A percentile compares a stretch with the other conserved stretches of the same genome.
phyloP scores from a whole-genome alignment of 2,888 invertebrate species.

The Gandaritis pyraliata region DNA sequence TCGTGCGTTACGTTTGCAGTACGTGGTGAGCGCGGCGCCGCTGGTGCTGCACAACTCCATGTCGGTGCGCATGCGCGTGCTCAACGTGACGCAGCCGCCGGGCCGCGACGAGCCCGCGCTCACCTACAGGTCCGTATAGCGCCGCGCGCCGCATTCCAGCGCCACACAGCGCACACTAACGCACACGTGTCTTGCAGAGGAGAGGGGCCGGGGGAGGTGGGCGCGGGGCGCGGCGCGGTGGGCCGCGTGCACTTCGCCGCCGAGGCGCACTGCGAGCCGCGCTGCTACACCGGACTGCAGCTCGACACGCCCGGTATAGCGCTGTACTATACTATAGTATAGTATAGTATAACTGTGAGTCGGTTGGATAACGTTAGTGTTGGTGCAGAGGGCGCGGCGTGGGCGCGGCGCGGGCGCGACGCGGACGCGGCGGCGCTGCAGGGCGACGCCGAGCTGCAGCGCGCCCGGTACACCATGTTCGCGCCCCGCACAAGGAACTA shows the following conservation, averaged over 20 bases:
- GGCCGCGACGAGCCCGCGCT: slow-evolving; percentile 76
- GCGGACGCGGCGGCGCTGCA: slow-evolving; percentile 28
- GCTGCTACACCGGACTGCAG: slow-evolving; percentile 91
- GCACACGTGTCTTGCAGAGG: neutral
- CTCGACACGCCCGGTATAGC: slow-evolving; percentile 85
- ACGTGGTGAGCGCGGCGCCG: slow-evolving; percentile 83
- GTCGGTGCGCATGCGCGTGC: slow-evolving; percentile 90
- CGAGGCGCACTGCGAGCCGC: slow-evolving; percentile 87
- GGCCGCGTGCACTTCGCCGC: slow-evolving; percentile 90
- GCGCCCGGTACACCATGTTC: slow-evolving; percentile 41
- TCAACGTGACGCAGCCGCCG: slow-evolving; percentile 85
- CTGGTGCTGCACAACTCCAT: slow-evolving; percentile 93
- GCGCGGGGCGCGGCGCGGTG: slow-evolving; percentile 67
- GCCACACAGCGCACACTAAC: no score
- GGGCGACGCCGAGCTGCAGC: slow-evolving; percentile 42
- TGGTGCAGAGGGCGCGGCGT: slow-evolving; percentile 37
- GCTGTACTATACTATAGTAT: neutral
- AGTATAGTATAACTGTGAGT: no score
- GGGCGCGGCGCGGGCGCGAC: slow-evolving; percentile 29
- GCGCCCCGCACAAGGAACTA: slow-evolving; percentile 80
- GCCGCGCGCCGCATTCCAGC: neutral
- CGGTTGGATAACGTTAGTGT: neutral
- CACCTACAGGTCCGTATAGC: slow-evolving; percentile 70
- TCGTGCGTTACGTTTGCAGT: slow-evolving; percentile 49
- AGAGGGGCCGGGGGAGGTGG: slow-evolving; percentile 48